Percentiles rank a stretch among this genome's conserved stretches.
Conservation (phyloP, 2,113 vertebrate genomes). For the Holacanthus passer region DNA sequence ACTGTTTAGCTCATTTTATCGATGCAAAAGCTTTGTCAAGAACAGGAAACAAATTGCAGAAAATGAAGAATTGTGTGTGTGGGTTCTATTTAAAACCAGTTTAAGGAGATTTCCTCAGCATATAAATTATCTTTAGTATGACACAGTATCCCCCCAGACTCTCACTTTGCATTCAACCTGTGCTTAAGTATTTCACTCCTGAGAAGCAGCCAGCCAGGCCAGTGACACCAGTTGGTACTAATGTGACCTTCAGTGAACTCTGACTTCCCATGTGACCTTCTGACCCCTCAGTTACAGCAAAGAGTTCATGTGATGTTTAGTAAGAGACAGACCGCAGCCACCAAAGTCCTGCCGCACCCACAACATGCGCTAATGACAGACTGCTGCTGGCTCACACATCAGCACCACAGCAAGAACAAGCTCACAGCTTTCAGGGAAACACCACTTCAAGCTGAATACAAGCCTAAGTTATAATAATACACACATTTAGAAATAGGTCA, state of each 20-base stretch:
- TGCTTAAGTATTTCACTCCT: background rate
- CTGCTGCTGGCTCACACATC: constrained; percentile 23
- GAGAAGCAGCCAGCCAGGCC: background rate
- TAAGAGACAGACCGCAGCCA: constrained; percentile 43
- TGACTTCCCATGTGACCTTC: constrained; percentile 19
- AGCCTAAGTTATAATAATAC: background rate
- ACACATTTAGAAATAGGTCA: background rate
- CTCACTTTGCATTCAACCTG: background rate
- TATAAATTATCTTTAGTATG: background rate
- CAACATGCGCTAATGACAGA: constrained; percentile 33
- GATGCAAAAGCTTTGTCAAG: background rate
- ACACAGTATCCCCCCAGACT: background rate
- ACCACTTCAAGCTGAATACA: background rate
- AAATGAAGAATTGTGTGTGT: too few relatives aligned
- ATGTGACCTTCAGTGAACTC: constrained; percentile 26
- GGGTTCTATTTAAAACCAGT: constrained; percentile 12
- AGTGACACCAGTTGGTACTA: constrained; percentile 21
- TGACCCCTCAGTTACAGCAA: constrained; percentile 19
- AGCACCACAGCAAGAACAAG: constrained; percentile 4
- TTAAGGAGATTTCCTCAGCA: background rate
- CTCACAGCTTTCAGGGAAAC: background rate
- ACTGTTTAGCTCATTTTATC: background rate
- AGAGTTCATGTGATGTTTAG: constrained; percentile 53
- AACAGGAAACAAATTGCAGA: background rate
- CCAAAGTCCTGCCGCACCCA: constrained; percentile 18